Evolutionary conservation across 2,797 vertebrate genomes (phyloP).

Genomic region (Macroramphosus scolopax): DNA sequence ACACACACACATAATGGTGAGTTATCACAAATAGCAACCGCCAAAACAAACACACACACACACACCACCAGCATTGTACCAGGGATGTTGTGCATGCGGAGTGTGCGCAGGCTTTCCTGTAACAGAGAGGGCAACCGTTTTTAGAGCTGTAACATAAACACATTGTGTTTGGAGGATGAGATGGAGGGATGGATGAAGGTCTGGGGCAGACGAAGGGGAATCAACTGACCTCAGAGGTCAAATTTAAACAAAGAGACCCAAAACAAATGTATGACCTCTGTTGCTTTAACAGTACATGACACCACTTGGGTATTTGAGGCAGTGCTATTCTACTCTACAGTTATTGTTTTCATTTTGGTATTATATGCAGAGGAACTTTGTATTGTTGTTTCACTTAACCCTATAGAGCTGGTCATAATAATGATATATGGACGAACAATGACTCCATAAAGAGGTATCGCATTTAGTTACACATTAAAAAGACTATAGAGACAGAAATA

Average conservation of each 20-base stretch:
- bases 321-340: slow-evolving; percentile 43
- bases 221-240: slow-evolving; percentile 16
- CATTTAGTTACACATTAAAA: too few relatives aligned
- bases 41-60: slow-evolving; percentile 6
- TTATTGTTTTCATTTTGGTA: too few relatives aligned
- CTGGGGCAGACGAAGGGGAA: slow-evolving; percentile 14
- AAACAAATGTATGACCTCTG: slow-evolving; percentile 34
- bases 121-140: slow-evolving; percentile 38
- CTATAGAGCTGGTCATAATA: too few relatives aligned
- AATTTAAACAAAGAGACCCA: slow-evolving; percentile 47
- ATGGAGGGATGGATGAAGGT: slow-evolving; percentile 25
- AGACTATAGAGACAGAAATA: too few relatives aligned
- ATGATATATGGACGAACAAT: too few relatives aligned
- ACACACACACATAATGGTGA: slow-evolving; percentile 34
- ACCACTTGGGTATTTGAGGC: slow-evolving; percentile 12
- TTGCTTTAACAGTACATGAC: slow-evolving; percentile 2
- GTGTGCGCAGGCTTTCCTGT: slow-evolving; percentile 57
- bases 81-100: slow-evolving; percentile 10
- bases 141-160: slow-evolving; percentile 60
- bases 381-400: too few relatives aligned
- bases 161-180: slow-evolving; percentile 13
- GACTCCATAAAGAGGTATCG: too few relatives aligned
- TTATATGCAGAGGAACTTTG: too few relatives aligned
- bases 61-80: not conserved
- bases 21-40: slow-evolving; percentile 8